Percentiles rank a stretch among this genome's conserved stretches.
phyloP scores from a whole-genome alignment of 2,113 vertebrate genomes.

The Xyrauchen texanus region DNA sequence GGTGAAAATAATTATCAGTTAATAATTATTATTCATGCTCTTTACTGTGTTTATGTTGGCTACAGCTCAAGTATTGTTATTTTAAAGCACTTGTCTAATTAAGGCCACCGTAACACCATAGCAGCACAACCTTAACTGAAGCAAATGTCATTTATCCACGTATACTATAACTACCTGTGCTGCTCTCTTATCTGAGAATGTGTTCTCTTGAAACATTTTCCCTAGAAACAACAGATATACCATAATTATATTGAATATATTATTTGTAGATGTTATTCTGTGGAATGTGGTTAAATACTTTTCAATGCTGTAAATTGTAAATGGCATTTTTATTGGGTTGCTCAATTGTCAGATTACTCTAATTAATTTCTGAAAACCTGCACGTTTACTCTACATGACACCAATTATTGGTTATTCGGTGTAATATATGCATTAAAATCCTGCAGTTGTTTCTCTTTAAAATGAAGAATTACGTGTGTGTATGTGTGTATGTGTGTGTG shows the following conservation, averaged over 20 bases:
- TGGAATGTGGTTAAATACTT: neutral
- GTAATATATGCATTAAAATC: conserved; percentile 20
- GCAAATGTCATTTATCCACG: neutral
- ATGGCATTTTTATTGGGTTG: neutral
- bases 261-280: neutral
- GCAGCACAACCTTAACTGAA: conserved; percentile 11
- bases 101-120: neutral
- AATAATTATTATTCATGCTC: neutral
- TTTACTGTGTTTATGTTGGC: conserved; percentile 8
- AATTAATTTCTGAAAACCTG: neutral
- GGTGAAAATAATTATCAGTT: conserved; percentile 3
- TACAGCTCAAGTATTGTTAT: conserved; percentile 3
- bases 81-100: conserved; percentile 23
- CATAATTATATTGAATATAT: neutral
- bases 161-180: neutral
- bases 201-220: neutral
- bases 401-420: neutral
- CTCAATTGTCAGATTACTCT: neutral
- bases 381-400: neutral
- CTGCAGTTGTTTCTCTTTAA: neutral
- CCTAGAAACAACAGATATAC: neutral
- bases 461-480: neutral
- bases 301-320: neutral
- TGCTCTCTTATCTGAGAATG: neutral
- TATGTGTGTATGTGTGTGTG: too few species aligned